A percentile compares a stretch with the other conserved stretches of the same genome.
These are phyloP conservation scores for Papilio xuthus DNA, from an alignment of 1,140 invertebrate species.

Conservation along the genomic window DNA sequence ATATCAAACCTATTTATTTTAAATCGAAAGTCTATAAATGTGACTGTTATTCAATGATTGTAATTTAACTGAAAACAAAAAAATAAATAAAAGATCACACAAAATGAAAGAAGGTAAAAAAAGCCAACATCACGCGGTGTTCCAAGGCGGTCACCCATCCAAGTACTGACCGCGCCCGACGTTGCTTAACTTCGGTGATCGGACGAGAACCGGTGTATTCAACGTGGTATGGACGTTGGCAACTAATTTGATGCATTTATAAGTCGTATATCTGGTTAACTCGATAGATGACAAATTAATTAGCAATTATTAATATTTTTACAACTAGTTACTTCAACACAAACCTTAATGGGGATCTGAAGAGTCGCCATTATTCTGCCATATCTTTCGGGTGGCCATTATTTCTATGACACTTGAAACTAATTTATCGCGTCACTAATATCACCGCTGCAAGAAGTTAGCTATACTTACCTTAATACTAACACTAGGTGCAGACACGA, in stretches of 20 bases:
- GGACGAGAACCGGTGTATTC: conserved; percentile 29
- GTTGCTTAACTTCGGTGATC: conserved; percentile 23
- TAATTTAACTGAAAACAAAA: too few species aligned
- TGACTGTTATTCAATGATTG: too few species aligned
- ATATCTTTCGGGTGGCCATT: too few species aligned
- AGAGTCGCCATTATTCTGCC: too few species aligned
- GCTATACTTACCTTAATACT: not conserved
- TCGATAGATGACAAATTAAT: too few species aligned
- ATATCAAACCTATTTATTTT: too few species aligned
- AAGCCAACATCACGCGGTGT: conserved; percentile 16
- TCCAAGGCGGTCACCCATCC: conserved; percentile 32
- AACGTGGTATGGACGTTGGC: conserved; percentile 31
- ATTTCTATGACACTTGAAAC: too few species aligned
- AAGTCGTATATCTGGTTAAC: too few species aligned
- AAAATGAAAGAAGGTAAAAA: not conserved
- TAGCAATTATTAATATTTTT: too few species aligned
- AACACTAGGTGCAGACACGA: not conserved
- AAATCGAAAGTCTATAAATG: too few species aligned
- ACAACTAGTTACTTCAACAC: not conserved
- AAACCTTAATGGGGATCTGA: not conserved
- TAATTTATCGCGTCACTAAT: not conserved
- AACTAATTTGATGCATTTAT: not conserved
- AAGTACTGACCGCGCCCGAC: conserved; percentile 29
- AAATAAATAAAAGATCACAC: too few species aligned
- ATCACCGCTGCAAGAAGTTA: not conserved